Base-by-base conservation (phyloP, 2,113 vertebrate species). In the Eubucco bourcierii region DNA sequence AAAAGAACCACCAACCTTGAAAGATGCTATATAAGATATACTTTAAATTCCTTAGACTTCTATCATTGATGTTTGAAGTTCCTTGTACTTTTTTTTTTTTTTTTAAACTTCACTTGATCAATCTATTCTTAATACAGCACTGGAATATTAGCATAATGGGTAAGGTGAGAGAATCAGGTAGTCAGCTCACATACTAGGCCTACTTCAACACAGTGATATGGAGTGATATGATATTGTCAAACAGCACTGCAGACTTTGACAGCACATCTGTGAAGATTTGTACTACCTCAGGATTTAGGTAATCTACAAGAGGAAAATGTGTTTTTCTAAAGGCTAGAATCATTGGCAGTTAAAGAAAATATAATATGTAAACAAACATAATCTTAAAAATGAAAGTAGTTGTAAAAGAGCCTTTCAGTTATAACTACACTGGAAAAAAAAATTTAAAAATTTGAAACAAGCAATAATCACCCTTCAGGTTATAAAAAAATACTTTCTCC, bases 21-120 rank as follows among this genome's bases (percentile, higher is more conserved):
- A 37, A 37, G 37, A 37, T 65, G 53, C 50, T 94, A 81, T 12
- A 79, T 46, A 85, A 95, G 96, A 84, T 94, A 81, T 71, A 90
- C 67, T 91, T 83, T 72, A 78, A 93, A 88, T 90, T 95, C 64
- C 63, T 92, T 18, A 85, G 66, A 88, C 31, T 39, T 31, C 7
- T 46, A 81, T 28, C 41, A 73, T 47, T 71, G 46, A 91, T 59
- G 21, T 56, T 94, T 76, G n/a, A 92, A 81, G 47, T 52, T 41
- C 44, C 44, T 33, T 46, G 59, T 79, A 52, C 50, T 23, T 52
- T 19, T 52, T 52, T 52, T 52, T 47, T 47, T 52, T 52, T 52
- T 20, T 18, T 18, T 50, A n/a, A 37, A 37, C 37, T 37, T 7
- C 29, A 64, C 18, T 75, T 75, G 65, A 83, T 56, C 19, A 66